Evolutionary conservation across 2,113 vertebrate genomes (phyloP).

Genomic region (Brevimyrus niger): DNA sequence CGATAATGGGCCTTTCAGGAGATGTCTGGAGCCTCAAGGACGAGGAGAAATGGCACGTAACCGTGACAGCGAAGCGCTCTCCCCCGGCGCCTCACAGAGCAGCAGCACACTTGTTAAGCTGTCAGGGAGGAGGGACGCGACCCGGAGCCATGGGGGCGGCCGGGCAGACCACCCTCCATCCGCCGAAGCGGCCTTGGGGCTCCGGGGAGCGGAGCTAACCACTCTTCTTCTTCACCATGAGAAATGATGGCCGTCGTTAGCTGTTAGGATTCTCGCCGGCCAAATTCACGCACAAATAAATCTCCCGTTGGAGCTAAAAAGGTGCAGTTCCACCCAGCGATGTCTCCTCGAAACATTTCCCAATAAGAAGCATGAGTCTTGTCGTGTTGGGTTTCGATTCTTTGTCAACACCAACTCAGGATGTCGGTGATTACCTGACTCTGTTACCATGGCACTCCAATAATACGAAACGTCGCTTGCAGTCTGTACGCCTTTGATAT

Average conservation of each 20-base stretch:
- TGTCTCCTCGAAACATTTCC: neutral
- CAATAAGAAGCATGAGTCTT: neutral
- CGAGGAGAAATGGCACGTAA: conserved; percentile 34
- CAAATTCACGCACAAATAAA: neutral
- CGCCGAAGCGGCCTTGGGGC: neutral
- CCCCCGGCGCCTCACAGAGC: neutral
- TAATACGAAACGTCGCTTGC: neutral
- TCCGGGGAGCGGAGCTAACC: neutral
- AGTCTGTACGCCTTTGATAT: neutral
- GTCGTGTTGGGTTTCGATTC: neutral
- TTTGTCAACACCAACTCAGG: neutral
- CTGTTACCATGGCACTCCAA: neutral
- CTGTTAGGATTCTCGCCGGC: neutral
- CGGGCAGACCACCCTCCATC: neutral
- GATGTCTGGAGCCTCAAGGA: conserved; percentile 34
- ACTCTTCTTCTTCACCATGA: neutral
- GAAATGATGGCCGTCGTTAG: neutral
- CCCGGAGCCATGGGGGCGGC: conserved; percentile 12
- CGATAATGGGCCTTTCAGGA: conserved; percentile 40
- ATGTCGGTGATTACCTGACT: neutral
- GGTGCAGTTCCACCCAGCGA: neutral
- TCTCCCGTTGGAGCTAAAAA: neutral
- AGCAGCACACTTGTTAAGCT: conserved; percentile 20
- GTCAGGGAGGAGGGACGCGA: conserved; percentile 21
- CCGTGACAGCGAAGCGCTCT: conserved; percentile 22